Evolutionary conservation across 2,888 invertebrate genomes (phyloP), one percentile per base, ranked within the genome.

Genomic region (Candidula unifasciata): DNA sequence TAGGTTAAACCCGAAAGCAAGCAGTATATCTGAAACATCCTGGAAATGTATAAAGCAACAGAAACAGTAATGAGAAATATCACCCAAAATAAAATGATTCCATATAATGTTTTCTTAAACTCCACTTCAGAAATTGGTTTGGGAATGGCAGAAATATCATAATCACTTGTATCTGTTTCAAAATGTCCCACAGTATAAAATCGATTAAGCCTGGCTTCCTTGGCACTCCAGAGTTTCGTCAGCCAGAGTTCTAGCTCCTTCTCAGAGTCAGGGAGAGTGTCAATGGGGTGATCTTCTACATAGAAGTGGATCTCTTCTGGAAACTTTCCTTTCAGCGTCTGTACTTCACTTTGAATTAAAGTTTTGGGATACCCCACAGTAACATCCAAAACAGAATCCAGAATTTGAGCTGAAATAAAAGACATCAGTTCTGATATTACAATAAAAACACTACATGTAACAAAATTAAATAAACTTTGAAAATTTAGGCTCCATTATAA

Each of bases 381-480:
- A 87, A 97, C 95, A 93, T 97, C 97, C 93, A 97, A 97, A n/a
- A 97, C 95, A 0, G 96, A 96, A 86, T 96, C 95, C 80, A 97
- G 93, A 37, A 95, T 95, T 18, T 95, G 94, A 85, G 94, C 95
- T 94, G 87, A 57, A 84, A 86, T 60, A 86, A 80, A 78, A 66
- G 8, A 44, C 13, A 13, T 44, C 13, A 44, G 44, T 44, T 44
- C 44, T 44, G 44, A 13, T 44, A 13, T 44, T 44, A 44, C 44
- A 44, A 44, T 10, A 44, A 44, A 44, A 13, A 44, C 6, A 44
- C 6, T n/a, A n/a, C n/a, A n/a, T n/a, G n/a, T n/a, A n/a, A n/a
- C n/a, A n/a, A n/a, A n/a, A n/a, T n/a, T n/a, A n/a, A n/a, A n/a
- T n/a, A n/a, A n/a, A n/a, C n/a, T n/a, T n/a, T n/a, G n/a, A n/a